These are phyloP conservation scores for Lepidurus packardi DNA, from an alignment of 1,140 invertebrate species.

Conservation along the genomic window DNA sequence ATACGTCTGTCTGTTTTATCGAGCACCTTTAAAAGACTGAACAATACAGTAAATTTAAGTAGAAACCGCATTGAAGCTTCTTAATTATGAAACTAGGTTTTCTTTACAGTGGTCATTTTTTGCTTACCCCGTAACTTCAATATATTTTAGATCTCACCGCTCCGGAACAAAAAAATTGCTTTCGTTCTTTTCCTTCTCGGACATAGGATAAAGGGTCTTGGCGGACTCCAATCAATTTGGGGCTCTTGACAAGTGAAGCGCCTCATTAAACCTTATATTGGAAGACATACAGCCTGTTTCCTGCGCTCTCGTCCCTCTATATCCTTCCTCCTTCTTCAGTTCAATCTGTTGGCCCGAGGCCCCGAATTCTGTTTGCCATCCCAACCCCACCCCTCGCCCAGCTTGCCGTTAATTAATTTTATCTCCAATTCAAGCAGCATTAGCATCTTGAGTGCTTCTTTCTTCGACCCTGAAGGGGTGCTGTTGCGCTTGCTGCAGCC, in stretches of 20 bases:
- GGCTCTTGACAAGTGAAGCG: constrained; percentile 4
- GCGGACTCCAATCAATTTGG: constrained; percentile 17
- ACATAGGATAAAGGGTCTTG: background rate
- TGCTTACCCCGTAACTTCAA: background rate
- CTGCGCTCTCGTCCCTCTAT: background rate
- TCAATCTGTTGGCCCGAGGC: background rate
- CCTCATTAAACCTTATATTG: constrained; percentile 15
- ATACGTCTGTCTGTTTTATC: too few relatives aligned
- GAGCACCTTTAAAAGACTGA: too few relatives aligned
- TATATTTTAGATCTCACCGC: background rate
- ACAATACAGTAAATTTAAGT: too few relatives aligned
- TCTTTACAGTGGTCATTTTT: background rate
- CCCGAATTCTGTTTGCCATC: background rate
- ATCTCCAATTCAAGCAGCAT: constrained; percentile 19
- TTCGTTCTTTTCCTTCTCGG: background rate
- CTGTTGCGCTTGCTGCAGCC: background rate
- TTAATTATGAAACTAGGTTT: background rate
- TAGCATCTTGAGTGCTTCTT: constrained; percentile 19
- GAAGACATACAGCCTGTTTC: constrained; percentile 15
- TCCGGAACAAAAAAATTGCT: background rate
- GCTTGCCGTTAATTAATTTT: constrained; percentile 7
- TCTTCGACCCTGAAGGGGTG: background rate
- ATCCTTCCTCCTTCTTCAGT: background rate
- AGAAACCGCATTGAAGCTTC: too few relatives aligned
- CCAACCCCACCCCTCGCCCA: background rate